phyloP scores from a whole-genome alignment of 2,888 invertebrate species.

The Ditula angustiorana region DNA sequence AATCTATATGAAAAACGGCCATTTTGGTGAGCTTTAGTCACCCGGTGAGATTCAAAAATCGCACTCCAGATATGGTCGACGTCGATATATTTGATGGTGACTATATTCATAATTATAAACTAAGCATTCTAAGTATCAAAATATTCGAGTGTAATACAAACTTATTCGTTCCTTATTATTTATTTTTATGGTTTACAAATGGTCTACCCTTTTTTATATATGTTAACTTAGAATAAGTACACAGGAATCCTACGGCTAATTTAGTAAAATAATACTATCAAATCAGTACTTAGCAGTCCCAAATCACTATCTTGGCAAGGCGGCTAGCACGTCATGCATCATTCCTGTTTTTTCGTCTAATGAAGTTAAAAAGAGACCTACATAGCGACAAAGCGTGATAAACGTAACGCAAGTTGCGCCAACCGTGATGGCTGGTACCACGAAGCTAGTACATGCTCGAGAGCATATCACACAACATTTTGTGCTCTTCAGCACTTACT shows the following conservation, averaged over 20 bases:
- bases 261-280: slow-evolving; percentile 26
- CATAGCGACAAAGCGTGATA: too few relatives aligned
- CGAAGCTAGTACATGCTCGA: too few relatives aligned
- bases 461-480: too few relatives aligned
- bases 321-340: too few relatives aligned
- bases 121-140: slow-evolving; percentile 8
- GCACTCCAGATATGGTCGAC: neutral
- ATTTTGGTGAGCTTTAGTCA: too few relatives aligned
- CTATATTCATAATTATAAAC: slow-evolving; percentile 4
- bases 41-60: too few relatives aligned
- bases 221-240: slow-evolving; percentile 28
- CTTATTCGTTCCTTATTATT: neutral
- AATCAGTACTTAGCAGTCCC: slow-evolving; percentile 25
- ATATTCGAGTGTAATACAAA: slow-evolving; percentile 22
- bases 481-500: too few relatives aligned
- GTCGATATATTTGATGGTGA: neutral
- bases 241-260: slow-evolving; percentile 13
- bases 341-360: too few relatives aligned
- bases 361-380: too few relatives aligned
- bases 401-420: too few relatives aligned
- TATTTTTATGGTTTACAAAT: neutral
- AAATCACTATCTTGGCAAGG: neutral
- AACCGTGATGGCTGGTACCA: too few relatives aligned
- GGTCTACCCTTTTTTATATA: slow-evolving; percentile 8
- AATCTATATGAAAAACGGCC: too few relatives aligned